phyloP scores from a whole-genome alignment of 1,140 invertebrate species.

The Amphibalanus amphitrite region DNA sequence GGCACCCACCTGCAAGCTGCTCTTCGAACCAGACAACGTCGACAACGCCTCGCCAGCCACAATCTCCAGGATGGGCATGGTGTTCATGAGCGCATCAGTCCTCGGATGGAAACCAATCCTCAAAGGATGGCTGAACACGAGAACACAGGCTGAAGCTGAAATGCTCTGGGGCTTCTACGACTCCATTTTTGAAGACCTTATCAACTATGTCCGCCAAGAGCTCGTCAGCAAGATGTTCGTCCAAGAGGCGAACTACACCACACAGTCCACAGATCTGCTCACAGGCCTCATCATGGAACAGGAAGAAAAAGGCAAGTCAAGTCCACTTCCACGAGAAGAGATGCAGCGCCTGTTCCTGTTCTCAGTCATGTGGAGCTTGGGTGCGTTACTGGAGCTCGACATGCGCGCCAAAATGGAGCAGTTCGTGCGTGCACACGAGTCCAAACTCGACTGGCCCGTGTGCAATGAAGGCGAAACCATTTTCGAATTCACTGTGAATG shows the following conservation, averaged over 20 bases:
- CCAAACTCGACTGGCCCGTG: slow-evolving; percentile 30
- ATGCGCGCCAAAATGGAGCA: slow-evolving; percentile 51
- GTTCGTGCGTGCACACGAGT: slow-evolving; percentile 43
- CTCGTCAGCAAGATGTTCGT: neutral
- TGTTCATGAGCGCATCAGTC: slow-evolving; percentile 13
- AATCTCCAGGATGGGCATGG: slow-evolving; percentile 90
- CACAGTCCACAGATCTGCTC: neutral
- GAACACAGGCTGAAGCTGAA: neutral
- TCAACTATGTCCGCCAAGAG: neutral
- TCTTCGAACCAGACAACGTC: slow-evolving; percentile 92
- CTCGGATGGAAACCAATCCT: neutral
- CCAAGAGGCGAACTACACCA: neutral
- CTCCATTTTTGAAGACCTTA: neutral
- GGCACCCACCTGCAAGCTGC: slow-evolving; percentile 81
- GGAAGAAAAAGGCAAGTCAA: neutral
- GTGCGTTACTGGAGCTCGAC: slow-evolving; percentile 57
- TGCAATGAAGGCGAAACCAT: slow-evolving; percentile 46
- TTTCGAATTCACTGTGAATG: slow-evolving; percentile 64
- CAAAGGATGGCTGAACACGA: neutral
- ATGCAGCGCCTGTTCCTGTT: slow-evolving; percentile 49
- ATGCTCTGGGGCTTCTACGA: neutral
- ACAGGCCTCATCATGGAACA: neutral
- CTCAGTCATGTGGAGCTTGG: slow-evolving; percentile 71
- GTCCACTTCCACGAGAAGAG: neutral
- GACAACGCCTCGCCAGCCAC: slow-evolving; percentile 93